Conservation (phyloP, 1,140 invertebrate genomes). For the Drosophila santomea region DNA sequence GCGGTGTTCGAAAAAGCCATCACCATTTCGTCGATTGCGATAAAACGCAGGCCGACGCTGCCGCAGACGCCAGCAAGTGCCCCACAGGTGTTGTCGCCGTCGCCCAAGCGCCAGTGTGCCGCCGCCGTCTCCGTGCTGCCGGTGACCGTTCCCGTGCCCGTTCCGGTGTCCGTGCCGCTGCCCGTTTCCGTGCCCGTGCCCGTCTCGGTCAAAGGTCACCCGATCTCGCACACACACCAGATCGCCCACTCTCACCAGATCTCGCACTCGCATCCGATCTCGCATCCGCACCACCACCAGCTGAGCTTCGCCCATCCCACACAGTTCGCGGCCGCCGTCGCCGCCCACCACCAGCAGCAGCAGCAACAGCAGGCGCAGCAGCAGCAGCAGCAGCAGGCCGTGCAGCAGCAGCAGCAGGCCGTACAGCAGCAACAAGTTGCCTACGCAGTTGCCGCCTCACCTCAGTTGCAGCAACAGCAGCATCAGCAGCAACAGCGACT, state of each 20-base stretch:
- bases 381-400: conserved; percentile 50
- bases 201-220: conserved; percentile 49
- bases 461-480: conserved; percentile 65
- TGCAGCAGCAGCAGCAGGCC: conserved; percentile 32
- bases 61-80: conserved; percentile 85
- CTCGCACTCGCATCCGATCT: conserved; percentile 52
- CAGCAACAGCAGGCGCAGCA: conserved; percentile 56
- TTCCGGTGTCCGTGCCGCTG: conserved; percentile 57
- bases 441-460: conserved; percentile 53
- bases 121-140: conserved; percentile 82
- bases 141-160: conserved; percentile 59
- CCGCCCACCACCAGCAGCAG: conserved; percentile 72
- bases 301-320: conserved; percentile 78
- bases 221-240: conserved; percentile 47
- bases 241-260: conserved; percentile 48
- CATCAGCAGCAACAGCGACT: conserved; percentile 55
- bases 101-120: conserved; percentile 85
- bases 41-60: conserved; percentile 85
- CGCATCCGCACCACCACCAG: conserved; percentile 60
- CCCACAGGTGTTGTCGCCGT: conserved; percentile 85
- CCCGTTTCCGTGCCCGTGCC: conserved; percentile 61
- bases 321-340: conserved; percentile 79
- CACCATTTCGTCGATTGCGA: conserved; percentile 85
- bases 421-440: conserved; percentile 53
- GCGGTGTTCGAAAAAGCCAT: conserved; percentile 84